Evolutionary conservation across 2,888 invertebrate species (phyloP).

Genomic region (Barypeithes pellucidus): DNA sequence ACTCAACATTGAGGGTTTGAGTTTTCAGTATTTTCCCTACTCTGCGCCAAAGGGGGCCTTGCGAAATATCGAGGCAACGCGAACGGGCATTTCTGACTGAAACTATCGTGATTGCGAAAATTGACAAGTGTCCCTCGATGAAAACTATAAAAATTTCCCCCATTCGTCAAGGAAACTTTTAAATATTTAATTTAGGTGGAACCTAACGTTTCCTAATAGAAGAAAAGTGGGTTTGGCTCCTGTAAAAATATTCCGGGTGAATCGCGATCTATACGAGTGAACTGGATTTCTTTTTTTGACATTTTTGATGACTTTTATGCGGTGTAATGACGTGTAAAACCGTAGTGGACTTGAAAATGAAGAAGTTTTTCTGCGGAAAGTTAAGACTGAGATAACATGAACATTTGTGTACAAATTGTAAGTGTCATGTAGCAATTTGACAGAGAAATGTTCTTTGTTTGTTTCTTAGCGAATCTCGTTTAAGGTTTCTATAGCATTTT

Average conservation of each 20-base stretch:
- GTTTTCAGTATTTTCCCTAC: constrained; percentile 60
- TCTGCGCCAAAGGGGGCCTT: constrained; percentile 59
- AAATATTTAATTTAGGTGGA: constrained; percentile 11
- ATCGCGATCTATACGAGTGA: constrained; percentile 30
- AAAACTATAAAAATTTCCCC: background rate
- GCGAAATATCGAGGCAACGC: constrained; percentile 54
- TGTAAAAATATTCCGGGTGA: constrained; percentile 29
- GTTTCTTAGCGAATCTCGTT: no score
- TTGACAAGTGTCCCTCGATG: background rate
- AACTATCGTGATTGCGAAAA: constrained; percentile 30
- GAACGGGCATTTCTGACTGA: constrained; percentile 46
- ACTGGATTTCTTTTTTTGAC: constrained; percentile 24
- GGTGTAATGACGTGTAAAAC: constrained; percentile 39
- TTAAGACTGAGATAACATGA: constrained; percentile 64
- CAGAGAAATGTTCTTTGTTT: background rate
- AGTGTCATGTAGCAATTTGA: constrained; percentile 50
- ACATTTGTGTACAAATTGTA: constrained; percentile 63
- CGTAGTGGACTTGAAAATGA: constrained; percentile 32
- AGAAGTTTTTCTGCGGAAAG: constrained; percentile 55
- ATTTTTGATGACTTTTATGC: constrained; percentile 41
- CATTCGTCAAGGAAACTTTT: background rate
- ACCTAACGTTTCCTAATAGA: constrained; percentile 36
- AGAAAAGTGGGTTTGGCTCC: constrained; percentile 50
- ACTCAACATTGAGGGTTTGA: constrained; percentile 60
- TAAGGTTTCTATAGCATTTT: no score